Conservation (phyloP, 2,113 vertebrate genomes). For the Epinephelus fuscoguttatus region DNA sequence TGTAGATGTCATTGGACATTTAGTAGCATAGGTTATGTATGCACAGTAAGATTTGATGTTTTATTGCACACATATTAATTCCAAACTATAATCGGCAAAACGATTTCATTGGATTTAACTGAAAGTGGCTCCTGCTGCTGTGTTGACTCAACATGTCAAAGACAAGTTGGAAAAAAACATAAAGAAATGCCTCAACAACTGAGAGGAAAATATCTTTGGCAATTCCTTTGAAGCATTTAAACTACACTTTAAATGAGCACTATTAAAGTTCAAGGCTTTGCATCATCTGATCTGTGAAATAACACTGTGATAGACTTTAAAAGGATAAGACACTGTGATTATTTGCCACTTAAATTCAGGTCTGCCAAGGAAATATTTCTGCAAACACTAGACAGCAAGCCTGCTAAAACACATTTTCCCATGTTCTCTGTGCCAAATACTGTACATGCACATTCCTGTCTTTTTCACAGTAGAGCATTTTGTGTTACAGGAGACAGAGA, state of each 20-base stretch:
- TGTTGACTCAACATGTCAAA: not conserved
- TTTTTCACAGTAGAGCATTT: conserved; percentile 33
- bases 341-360: not conserved
- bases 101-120: not conserved
- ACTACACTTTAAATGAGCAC: no score
- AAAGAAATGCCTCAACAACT: not conserved
- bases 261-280: not conserved
- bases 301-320: not conserved
- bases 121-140: not conserved
- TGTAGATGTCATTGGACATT: not conserved
- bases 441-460: conserved; percentile 14
- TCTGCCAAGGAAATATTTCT: not conserved
- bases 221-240: not conserved
- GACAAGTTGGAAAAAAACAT: not conserved
- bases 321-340: not conserved
- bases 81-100: not conserved
- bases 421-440: not conserved
- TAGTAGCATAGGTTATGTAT: not conserved
- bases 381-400: not conserved
- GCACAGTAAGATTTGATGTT: not conserved
- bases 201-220: not conserved
- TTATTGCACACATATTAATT: not conserved
- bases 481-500: conserved; percentile 34
- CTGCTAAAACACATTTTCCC: no score
- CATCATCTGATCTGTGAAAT: not conserved